Base-by-base conservation (phyloP, 2,888 invertebrate species). In the Dryocosmus kuriphilus region DNA sequence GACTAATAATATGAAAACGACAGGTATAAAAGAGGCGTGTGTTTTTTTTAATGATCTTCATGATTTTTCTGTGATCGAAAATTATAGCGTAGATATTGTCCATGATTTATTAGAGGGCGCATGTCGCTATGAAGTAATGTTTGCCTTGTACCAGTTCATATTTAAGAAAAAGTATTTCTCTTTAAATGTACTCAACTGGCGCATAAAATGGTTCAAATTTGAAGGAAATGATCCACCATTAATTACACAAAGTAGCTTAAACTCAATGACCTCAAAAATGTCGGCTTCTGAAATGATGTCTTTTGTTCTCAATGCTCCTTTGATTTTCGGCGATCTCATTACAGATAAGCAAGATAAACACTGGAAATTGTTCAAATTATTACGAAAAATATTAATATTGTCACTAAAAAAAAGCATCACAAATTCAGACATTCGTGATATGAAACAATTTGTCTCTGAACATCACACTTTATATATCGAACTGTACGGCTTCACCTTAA, bases 51-150 rank as follows among this genome's bases (percentile, higher is more conserved):
- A 73, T 32, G 11, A 73, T 19, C 35, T 73, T 51, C 19, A n/a
- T 7, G 55, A 73, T 14, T 73, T 73, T 51, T 73, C 11, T 32
- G 73, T 73, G 9, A 73, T 24, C n/a, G 30, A 55, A 73, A 51
- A 73, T 73, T 73, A 73, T 57, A 55, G 30, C 51, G 73, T 73
- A 14, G 73, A 51, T 22, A 51, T 73, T 73, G n/a, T 55, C 9
- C 55, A 73, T 41, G 55, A 73, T 73, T 14, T 73, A 9, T 4
- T 73, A 32, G 55, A 73, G 19, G 73, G 55, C 6, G 24, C 51
- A 41, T 73, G 55, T 8, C 55, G 73, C 3, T 73, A 73, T 27
- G 27, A 73, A 57, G 27, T 73, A 51, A 73, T 73, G 73, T 51
- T 30, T 30, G 51, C 51, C 4, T 71, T 71, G 16, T 51, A 27